phyloP scores from a whole-genome alignment of 2,888 invertebrate genomes.

The Drosophila ustulata region DNA sequence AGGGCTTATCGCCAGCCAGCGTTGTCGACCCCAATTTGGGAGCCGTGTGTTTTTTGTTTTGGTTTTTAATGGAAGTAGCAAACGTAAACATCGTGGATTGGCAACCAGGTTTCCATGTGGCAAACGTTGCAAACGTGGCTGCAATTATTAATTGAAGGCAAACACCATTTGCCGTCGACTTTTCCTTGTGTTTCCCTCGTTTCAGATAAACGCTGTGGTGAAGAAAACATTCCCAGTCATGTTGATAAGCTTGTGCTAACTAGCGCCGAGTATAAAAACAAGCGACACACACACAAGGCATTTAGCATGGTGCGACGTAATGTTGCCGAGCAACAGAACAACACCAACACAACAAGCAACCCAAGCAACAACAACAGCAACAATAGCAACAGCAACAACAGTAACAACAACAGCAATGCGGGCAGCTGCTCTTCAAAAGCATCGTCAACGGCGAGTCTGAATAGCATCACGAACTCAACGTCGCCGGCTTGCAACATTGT shows the following conservation, averaged over 20 bases:
- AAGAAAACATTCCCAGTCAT: conserved; percentile 16
- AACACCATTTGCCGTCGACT: conserved; percentile 32
- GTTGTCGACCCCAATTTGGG: neutral
- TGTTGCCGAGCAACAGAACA: conserved; percentile 79
- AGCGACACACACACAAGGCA: conserved; percentile 13
- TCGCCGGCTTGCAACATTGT: conserved; percentile 70
- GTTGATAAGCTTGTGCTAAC: conserved; percentile 42
- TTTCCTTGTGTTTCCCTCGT: conserved; percentile 30
- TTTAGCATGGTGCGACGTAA: conserved; percentile 84
- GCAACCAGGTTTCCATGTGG: conserved; percentile 1
- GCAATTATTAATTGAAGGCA: conserved; percentile 59
- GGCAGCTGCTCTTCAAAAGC: conserved; percentile 71
- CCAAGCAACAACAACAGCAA: conserved; percentile 34
- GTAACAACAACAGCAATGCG: conserved; percentile 57
- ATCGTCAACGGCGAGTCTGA: conserved; percentile 73
- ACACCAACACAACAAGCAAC: conserved; percentile 58
- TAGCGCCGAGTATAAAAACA: conserved; percentile 11
- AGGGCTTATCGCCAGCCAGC: neutral
- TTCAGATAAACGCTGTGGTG: conserved; percentile 36
- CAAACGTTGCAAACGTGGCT: conserved; percentile 8
- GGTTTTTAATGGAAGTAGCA: conserved; percentile 21
- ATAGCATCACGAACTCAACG: conserved; percentile 53
- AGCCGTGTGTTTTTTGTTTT: neutral
- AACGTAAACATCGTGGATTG: conserved; percentile 27
- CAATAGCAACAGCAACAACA: conserved; percentile 49